Evolutionary conservation across 2,797 vertebrate genomes (phyloP).

Genomic region (Hoplostethus mediterraneus): DNA sequence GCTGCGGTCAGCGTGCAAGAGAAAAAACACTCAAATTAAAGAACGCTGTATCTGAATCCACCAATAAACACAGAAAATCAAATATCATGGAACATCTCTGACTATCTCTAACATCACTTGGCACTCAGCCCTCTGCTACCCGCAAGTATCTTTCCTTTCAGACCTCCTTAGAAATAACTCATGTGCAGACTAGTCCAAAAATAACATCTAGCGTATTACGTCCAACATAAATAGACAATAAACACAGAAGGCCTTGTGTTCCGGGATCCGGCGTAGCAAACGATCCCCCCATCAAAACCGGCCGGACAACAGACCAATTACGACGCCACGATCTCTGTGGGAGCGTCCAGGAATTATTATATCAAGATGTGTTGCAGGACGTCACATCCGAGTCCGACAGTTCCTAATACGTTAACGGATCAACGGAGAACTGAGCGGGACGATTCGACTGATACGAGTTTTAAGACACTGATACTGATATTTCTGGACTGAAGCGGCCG

Average conservation of each 20-base stretch:
- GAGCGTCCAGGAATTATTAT: not conserved
- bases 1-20: not conserved
- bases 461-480: no score
- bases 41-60: constrained; percentile 1
- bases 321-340: not conserved
- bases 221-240: constrained; percentile 43
- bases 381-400: no score
- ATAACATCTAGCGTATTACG: constrained; percentile 37
- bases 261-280: not conserved
- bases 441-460: no score
- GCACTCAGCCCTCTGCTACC: constrained; percentile 34
- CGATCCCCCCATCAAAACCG: not conserved
- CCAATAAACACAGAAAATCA: constrained; percentile 32
- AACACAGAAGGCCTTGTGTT: constrained; percentile 17
- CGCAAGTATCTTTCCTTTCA: constrained; percentile 39
- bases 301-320: not conserved
- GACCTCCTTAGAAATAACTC: constrained; percentile 17
- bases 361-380: not conserved
- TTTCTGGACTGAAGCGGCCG: no score
- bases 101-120: constrained; percentile 26
- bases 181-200: constrained; percentile 29
- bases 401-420: not conserved
- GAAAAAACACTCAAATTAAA: no score
- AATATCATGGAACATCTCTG: not conserved
- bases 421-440: not conserved